Percentiles rank a stretch among this genome's conserved stretches.
These are phyloP conservation scores for Belonocnema kinseyi DNA, from an alignment of 1,140 invertebrate species.

Conservation along the genomic window DNA sequence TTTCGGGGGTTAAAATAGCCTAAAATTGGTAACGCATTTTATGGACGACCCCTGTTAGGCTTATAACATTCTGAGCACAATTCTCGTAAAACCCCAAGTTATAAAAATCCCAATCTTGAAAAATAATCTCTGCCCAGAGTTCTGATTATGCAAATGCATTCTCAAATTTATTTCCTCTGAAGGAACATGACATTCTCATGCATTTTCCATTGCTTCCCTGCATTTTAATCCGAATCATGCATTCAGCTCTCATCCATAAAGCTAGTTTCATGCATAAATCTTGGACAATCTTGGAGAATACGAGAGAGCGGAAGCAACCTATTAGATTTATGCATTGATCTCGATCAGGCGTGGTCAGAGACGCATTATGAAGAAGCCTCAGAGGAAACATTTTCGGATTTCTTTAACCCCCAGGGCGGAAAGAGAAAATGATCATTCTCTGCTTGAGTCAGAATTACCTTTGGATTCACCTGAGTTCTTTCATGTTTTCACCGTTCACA, in stretches of 20 bases:
- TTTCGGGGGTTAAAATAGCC: too few relatives aligned
- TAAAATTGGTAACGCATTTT: too few relatives aligned
- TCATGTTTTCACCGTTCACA: background rate
- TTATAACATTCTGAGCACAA: background rate
- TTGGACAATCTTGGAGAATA: background rate
- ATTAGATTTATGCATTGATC: slow-evolving; percentile 4
- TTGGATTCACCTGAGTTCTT: background rate
- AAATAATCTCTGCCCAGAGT: background rate
- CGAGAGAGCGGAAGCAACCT: background rate
- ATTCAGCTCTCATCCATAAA: background rate
- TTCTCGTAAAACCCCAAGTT: background rate
- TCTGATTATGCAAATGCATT: background rate
- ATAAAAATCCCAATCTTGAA: background rate
- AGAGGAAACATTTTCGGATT: background rate
- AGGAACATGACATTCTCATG: background rate
- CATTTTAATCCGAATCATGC: slow-evolving; percentile 5
- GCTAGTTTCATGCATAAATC: background rate
- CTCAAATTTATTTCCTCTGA: slow-evolving; percentile 3
- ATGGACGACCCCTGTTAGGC: too few relatives aligned
- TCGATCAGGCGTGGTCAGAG: background rate
- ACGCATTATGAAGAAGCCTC: background rate
- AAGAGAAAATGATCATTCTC: slow-evolving; percentile 24
- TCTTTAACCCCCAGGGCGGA: background rate
- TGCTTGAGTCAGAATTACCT: slow-evolving; percentile 10
- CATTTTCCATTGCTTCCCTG: slow-evolving; percentile 1